Percentiles rank a stretch among this genome's conserved stretches.
phyloP scores from a whole-genome alignment of 2,797 vertebrate genomes.

The Enteromius paludinosus region DNA sequence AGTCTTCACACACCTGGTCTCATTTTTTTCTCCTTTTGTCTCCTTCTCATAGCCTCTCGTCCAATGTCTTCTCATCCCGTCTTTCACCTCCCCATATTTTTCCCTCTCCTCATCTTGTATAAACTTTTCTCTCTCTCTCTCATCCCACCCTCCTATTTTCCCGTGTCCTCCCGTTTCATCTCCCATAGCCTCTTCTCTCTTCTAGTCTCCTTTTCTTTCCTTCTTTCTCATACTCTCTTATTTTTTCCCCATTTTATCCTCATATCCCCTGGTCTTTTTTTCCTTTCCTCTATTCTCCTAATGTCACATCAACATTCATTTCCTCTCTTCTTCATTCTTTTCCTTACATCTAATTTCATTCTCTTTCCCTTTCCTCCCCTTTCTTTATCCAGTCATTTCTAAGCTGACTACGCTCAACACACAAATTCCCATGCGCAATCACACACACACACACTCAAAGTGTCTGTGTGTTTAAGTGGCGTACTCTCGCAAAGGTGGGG shows the following conservation, averaged over 20 bases:
- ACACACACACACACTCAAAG: not conserved
- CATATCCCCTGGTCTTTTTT: not conserved
- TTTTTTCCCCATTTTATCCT: not conserved
- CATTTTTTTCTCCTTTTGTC: not conserved
- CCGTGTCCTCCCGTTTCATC: not conserved
- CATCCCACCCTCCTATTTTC: not conserved
- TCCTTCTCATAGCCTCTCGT: not conserved
- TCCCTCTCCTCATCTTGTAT: not conserved
- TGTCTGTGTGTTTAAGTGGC: slow-evolving; percentile 18
- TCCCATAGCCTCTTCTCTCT: not conserved
- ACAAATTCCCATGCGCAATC: slow-evolving; percentile 20
- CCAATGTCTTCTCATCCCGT: not conserved
- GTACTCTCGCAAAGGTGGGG: slow-evolving; percentile 25
- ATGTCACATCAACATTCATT: not conserved
- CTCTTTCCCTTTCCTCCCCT: not conserved
- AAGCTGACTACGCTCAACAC: not conserved
- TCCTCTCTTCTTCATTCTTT: not conserved
- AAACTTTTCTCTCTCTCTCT: not conserved
- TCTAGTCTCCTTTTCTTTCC: not conserved
- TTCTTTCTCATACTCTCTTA: not conserved
- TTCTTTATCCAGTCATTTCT: not conserved
- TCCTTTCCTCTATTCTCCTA: not conserved
- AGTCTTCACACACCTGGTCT: not conserved
- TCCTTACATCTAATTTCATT: not conserved
- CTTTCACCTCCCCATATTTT: not conserved